These are phyloP conservation scores for Arctocebus calabarensis DNA, from an alignment of 2,797 vertebrate genomes.

Conservation along the genomic window DNA sequence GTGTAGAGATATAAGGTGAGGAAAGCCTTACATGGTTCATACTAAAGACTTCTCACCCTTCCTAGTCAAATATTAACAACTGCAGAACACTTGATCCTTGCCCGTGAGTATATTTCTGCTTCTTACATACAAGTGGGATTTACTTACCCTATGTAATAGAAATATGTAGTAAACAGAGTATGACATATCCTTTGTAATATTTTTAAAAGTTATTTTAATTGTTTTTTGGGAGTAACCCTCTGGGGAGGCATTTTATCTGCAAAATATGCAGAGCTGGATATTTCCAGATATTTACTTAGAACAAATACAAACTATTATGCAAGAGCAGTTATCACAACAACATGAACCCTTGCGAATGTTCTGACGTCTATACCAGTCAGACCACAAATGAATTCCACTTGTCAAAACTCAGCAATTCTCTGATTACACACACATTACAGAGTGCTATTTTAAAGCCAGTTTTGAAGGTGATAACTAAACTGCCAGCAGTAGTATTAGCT, in stretches of 20 bases:
- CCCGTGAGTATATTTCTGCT: neutral
- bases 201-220: conserved; percentile 48
- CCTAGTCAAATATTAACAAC: neutral
- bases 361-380: conserved; percentile 51
- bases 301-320: conserved; percentile 60
- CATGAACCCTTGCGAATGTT: conserved; percentile 38
- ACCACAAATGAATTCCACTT: conserved; percentile 39
- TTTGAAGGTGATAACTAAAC: conserved; percentile 22
- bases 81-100: neutral
- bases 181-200: conserved; percentile 5
- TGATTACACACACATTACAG: neutral
- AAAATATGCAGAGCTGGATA: conserved; percentile 38
- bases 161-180: neutral
- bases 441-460: conserved; percentile 20
- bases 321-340: conserved; percentile 67
- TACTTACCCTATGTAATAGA: neutral
- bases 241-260: neutral
- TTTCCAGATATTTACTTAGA: conserved; percentile 69
- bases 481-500: neutral
- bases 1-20: neutral
- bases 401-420: conserved; percentile 28
- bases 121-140: conserved; percentile 33
- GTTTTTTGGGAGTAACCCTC: conserved; percentile 39
- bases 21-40: neutral
- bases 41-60: neutral